A percentile compares a stretch with the other conserved stretches of the same genome.
Evolutionary conservation across 2,888 invertebrate genomes (phyloP).

Genomic region (Rhogogaster chlorosoma): DNA sequence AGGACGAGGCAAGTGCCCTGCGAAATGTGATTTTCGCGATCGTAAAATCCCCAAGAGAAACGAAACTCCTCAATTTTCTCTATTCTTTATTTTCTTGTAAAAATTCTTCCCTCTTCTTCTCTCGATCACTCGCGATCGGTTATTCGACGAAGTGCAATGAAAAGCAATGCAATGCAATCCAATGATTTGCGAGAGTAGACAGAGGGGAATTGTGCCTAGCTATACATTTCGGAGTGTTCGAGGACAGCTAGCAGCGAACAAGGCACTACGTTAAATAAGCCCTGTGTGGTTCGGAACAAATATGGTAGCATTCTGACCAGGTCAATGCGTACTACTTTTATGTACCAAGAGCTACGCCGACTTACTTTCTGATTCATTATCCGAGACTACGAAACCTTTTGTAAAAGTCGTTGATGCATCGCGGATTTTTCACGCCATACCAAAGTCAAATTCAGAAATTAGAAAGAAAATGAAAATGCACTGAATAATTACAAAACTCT

Average conservation of each 20-base stretch:
- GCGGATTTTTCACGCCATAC: neutral
- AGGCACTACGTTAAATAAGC: constrained; percentile 24
- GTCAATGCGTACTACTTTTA: constrained; percentile 76
- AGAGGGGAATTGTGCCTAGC: neutral
- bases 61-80: neutral
- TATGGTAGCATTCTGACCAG: constrained; percentile 73
- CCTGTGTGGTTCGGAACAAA: constrained; percentile 61
- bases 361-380: constrained; percentile 49
- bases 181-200: neutral
- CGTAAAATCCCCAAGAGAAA: neutral
- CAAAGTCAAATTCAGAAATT: neutral
- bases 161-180: neutral
- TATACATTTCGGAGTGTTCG: neutral
- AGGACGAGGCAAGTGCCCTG: neutral
- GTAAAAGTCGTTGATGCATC: constrained; percentile 7
- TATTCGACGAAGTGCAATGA: neutral
- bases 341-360: constrained; percentile 62
- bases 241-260: constrained; percentile 5
- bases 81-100: neutral
- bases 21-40: neutral
- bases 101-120: neutral
- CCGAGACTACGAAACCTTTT: constrained; percentile 26
- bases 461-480: neutral
- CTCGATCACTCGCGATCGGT: neutral
- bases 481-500: neutral